Evolutionary conservation across 2,113 vertebrate genomes (phyloP), one percentile per base, ranked within the genome.

Genomic region (Butastur rufipennis): DNA sequence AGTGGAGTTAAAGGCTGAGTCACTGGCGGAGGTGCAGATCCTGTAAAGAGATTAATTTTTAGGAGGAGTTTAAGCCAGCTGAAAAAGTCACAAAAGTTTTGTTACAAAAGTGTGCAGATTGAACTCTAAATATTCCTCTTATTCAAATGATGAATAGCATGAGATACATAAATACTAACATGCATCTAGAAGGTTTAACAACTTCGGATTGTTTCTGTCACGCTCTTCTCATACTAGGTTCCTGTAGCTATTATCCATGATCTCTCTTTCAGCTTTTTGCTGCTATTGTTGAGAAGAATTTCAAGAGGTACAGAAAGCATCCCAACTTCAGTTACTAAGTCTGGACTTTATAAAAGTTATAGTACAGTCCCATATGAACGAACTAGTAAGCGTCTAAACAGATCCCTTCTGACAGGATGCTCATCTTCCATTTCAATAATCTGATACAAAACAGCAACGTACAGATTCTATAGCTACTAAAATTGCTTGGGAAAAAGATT

Each of bases 1-100:
- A 97, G 90, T 34, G 98, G 97, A 84, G 98, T 95, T 88, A 97
- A 77, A 97, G 98, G 94, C 75, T 98, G 98, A 97, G 97, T 99
- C 96, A 98, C 90, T 40, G 98, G 98, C 70, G 97, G 97, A 52
- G 98, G 97, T 79, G 86, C 95, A 88, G 97, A 68, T 68, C 98
- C 99, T 99, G 94, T 13, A 63, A 78, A 95, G 82, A 98, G 42
- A 97, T 66, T 43, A 27, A 62, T 85, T 95, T 95, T 97, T 82
- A 92, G 17, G 5, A 58, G 21, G 50, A 66, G 42, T 72, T 91
- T 26, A 93, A 72, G 32, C 5, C 11, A 52, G 43, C 9, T 71
- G 34, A 36, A 73, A 47, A 70, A 66, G 50, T 50, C 20, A 58
- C 40, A 22, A 2, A 65, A 38, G 16, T 47, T 82, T 62, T 70